phyloP scores from a whole-genome alignment of 2,888 invertebrate species.

The Epinotia demarniana region DNA sequence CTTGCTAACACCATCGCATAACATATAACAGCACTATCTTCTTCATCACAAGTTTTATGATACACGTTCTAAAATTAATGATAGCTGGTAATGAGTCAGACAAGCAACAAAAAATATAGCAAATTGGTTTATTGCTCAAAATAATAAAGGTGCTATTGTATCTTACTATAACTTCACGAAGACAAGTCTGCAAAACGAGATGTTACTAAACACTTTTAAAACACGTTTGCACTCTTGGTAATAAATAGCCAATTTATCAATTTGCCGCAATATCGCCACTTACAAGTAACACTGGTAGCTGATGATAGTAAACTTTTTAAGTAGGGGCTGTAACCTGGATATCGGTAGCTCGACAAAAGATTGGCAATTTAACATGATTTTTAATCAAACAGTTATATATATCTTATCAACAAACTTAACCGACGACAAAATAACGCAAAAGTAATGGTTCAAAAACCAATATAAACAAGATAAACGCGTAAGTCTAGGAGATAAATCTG shows the following conservation, averaged over 20 bases:
- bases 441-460: conserved; percentile 38
- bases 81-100: conserved; percentile 39
- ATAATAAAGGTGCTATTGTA: conserved; percentile 28
- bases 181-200: conserved; percentile 7
- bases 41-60: conserved; percentile 39
- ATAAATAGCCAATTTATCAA: conserved; percentile 16
- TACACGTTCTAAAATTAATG: conserved; percentile 44
- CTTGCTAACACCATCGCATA: conserved; percentile 30
- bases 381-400: conserved; percentile 19
- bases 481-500: conserved; percentile 43
- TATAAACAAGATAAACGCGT: conserved; percentile 39
- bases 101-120: conserved; percentile 40
- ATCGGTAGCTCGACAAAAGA: background rate
- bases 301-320: background rate
- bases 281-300: conserved; percentile 12
- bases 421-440: conserved; percentile 24
- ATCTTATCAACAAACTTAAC: conserved; percentile 11
- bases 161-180: conserved; percentile 30
- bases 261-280: background rate
- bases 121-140: conserved; percentile 32
- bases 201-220: conserved; percentile 23
- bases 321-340: background rate
- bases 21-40: conserved; percentile 26
- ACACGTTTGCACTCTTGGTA: background rate
- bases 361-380: conserved; percentile 6